These are phyloP conservation scores for Netelia inedita DNA, from an alignment of 2,888 invertebrate species.

Conservation along the genomic window DNA sequence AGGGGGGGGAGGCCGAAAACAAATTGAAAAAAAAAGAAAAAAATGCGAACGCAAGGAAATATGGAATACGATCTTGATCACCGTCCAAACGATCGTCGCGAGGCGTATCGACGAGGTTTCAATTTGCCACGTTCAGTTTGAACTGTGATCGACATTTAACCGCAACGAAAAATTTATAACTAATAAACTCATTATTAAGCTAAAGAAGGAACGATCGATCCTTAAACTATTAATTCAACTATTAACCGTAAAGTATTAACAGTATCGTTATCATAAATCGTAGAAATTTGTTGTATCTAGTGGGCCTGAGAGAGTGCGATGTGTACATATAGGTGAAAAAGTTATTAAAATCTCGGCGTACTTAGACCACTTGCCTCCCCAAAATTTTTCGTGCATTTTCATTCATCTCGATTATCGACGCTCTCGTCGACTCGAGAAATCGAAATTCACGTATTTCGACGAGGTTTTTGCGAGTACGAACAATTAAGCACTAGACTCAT, in stretches of 20 bases:
- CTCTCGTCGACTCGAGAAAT: slow-evolving; percentile 24
- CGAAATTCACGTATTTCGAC: slow-evolving; percentile 49
- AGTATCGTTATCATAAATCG: slow-evolving; percentile 66
- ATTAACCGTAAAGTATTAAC: slow-evolving; percentile 74
- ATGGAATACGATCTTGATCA: slow-evolving; percentile 72
- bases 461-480: slow-evolving; percentile 52
- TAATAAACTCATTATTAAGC: slow-evolving; percentile 62
- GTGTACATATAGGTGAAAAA: slow-evolving; percentile 68
- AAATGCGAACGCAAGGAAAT: not conserved
- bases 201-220: slow-evolving; percentile 43
- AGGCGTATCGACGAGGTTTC: slow-evolving; percentile 7
- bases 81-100: slow-evolving; percentile 70
- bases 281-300: slow-evolving; percentile 58
- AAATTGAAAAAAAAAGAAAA: slow-evolving; percentile 20
- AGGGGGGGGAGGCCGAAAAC: not conserved
- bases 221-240: slow-evolving; percentile 65
- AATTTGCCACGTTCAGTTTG: slow-evolving; percentile 63
- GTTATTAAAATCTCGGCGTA: slow-evolving; percentile 54
- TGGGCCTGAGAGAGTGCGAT: slow-evolving; percentile 60
- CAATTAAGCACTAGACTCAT: slow-evolving; percentile 64
- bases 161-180: slow-evolving; percentile 60
- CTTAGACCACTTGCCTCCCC: slow-evolving; percentile 37
- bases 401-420: slow-evolving; percentile 36
- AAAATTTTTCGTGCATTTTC: slow-evolving; percentile 48
- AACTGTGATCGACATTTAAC: slow-evolving; percentile 72